Evolutionary conservation across 2,797 vertebrate genomes (phyloP), one percentile per base, ranked within the genome.

Genomic region (Bufotes viridis): DNA sequence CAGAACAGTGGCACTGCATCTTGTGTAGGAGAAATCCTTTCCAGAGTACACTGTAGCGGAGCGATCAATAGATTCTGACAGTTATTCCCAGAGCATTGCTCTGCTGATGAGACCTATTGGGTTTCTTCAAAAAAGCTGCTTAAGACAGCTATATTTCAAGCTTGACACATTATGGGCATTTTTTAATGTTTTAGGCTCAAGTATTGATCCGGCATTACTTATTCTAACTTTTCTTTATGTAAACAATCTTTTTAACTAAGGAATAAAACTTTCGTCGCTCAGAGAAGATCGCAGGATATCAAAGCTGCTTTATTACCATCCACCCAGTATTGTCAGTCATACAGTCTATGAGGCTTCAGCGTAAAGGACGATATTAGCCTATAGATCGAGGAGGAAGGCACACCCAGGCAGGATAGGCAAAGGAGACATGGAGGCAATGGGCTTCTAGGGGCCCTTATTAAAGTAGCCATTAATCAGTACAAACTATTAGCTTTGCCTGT

Each of bases 51-150:
- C 15, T 82, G 81, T 15, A 81, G 53, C 89, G 87, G 78, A 90
- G 84, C 12, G 91, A 93, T 88, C 89, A 53, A 90, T 91, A 18
- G 18, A 26, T 90, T 90, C 90, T 92, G 88, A 87, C 89, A 91
- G 90, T 11, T 93, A 87, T 85, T 92, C 91, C 89, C 88, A 79
- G 0, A 78, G 81, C 74, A 34, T n/a, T 51, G 78, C 87, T 87
- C 88, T 29, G 89, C 29, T 75, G 82, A 88, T 58, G 65, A 82
- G 9, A 69, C 24, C 79, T 87, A 76, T 85, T 90, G 86, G 7
- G 90, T 86, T 84, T 86, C 69, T 42, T 63, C 82, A 34, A n/a
- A 79, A 83, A 88, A 49, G 26, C 51, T 91, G 72, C 78, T 87
- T 61, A 82, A 89, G 81, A 87, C 78, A 91, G 84, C 58, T 93